These are phyloP conservation scores for Baryphthengus martii DNA, from an alignment of 2,113 vertebrate genomes.

Conservation along the genomic window DNA sequence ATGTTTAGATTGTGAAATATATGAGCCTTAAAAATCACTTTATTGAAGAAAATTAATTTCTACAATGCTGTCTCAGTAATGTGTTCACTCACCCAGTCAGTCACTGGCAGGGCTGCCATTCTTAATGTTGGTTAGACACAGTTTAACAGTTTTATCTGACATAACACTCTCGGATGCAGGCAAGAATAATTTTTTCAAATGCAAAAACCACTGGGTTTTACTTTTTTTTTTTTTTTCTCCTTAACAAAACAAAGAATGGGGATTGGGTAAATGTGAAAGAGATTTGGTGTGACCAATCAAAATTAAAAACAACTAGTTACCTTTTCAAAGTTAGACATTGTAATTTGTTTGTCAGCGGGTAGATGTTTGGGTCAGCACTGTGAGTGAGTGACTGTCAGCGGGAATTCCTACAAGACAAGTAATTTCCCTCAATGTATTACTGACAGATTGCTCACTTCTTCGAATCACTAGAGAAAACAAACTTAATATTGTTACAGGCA, in stretches of 20 bases:
- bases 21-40: constrained; percentile 95
- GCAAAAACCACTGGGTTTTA: neutral
- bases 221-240: neutral
- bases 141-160: constrained; percentile 85
- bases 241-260: constrained; percentile 11
- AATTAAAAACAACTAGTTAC: constrained; percentile 85
- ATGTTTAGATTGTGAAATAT: constrained; percentile 96
- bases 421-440: constrained; percentile 93
- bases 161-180: constrained; percentile 76
- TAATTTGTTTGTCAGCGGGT: constrained; percentile 96
- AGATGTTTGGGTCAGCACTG: constrained; percentile 82
- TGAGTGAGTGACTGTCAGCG: constrained; percentile 88
- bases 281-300: constrained; percentile 82
- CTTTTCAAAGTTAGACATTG: constrained; percentile 84
- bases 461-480: constrained; percentile 89
- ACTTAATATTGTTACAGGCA: constrained; percentile 88
- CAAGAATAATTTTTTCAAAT: constrained; percentile 61
- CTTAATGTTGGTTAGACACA: constrained; percentile 87
- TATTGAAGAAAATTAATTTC: constrained; percentile 98
- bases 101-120: constrained; percentile 85
- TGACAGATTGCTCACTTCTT: constrained; percentile 97
- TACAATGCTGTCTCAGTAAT: constrained; percentile 88
- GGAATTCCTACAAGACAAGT: constrained; percentile 86
- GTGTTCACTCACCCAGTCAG: constrained; percentile 88
- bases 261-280: constrained; percentile 73